A percentile compares a stretch with the other conserved stretches of the same genome.
These are phyloP conservation scores for Ploceus nigricollis DNA, from an alignment of 2,113 vertebrate genomes.

Conservation along the genomic window DNA sequence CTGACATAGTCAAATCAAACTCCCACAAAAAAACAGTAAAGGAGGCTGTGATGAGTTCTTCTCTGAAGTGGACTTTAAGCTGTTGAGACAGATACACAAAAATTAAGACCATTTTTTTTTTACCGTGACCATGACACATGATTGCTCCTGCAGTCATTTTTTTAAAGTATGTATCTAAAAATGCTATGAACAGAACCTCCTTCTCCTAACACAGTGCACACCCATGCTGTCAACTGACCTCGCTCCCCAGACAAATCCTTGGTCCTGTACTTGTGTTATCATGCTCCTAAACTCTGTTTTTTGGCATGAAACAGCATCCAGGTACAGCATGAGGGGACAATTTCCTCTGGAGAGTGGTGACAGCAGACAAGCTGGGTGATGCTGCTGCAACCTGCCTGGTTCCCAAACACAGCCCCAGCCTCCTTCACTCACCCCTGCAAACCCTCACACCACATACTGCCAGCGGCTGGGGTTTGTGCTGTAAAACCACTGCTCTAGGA, in stretches of 20 bases:
- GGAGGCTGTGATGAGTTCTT: background rate
- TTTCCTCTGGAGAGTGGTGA: background rate
- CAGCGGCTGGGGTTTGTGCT: background rate
- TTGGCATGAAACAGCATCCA: background rate
- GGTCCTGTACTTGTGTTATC: background rate
- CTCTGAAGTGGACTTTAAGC: background rate
- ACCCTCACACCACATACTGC: background rate
- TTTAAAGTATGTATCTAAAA: background rate
- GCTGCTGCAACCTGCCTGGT: background rate
- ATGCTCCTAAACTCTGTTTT: background rate
- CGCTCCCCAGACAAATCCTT: rapidly evolving
- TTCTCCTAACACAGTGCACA: background rate
- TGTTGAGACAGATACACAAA: background rate
- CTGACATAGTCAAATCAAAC: background rate
- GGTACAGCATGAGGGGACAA: background rate
- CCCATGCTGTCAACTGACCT: rapidly evolving
- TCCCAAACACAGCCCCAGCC: background rate
- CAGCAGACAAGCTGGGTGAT: background rate
- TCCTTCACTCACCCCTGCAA: background rate
- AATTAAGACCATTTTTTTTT: background rate
- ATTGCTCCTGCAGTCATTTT: background rate
- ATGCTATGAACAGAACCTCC: background rate
- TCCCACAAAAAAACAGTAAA: background rate
- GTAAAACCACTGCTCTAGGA: background rate
- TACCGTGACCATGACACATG: background rate